Evolutionary conservation across 92 coral and sea anemone genomes (phyloP).

Genomic region (Porites evermanni): DNA sequence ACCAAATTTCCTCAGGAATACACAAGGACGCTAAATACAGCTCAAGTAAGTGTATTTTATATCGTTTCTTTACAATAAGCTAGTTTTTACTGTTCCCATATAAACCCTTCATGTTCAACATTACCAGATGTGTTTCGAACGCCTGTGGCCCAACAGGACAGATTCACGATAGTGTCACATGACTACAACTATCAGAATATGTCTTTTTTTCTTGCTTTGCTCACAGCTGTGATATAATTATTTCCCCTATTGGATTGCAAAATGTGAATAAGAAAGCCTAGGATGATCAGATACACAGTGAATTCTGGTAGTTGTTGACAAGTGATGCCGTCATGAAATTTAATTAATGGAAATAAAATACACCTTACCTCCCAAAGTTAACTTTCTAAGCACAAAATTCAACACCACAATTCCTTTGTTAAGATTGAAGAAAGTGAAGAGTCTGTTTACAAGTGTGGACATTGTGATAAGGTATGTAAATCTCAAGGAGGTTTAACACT

Average conservation of each 20-base stretch:
- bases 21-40: too few species aligned
- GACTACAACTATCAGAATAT: not conserved
- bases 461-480: constrained; percentile 2
- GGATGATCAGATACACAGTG: constrained; percentile 5
- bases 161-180: not conserved
- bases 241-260: not conserved
- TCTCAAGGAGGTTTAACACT: constrained; percentile 11
- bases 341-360: constrained; percentile 14
- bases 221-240: not conserved
- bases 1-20: too few species aligned
- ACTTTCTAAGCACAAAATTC: constrained; percentile 12
- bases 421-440: constrained; percentile 27
- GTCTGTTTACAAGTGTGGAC: not conserved
- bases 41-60: not conserved
- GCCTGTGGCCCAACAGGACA: too few species aligned
- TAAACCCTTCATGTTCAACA: constrained; percentile 5
- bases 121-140: constrained; percentile 1
- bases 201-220: not conserved
- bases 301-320: constrained; percentile 15
- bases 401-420: constrained; percentile 6
- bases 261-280: not conserved
- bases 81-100: not conserved
- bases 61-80: constrained; percentile 13
- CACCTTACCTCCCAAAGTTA: constrained; percentile 27
- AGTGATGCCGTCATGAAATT: constrained; percentile 38